Percentiles rank a stretch among this genome's conserved stretches.
phyloP scores from a whole-genome alignment of 2,113 vertebrate genomes.

The Ophthalmolycus amberensis region DNA sequence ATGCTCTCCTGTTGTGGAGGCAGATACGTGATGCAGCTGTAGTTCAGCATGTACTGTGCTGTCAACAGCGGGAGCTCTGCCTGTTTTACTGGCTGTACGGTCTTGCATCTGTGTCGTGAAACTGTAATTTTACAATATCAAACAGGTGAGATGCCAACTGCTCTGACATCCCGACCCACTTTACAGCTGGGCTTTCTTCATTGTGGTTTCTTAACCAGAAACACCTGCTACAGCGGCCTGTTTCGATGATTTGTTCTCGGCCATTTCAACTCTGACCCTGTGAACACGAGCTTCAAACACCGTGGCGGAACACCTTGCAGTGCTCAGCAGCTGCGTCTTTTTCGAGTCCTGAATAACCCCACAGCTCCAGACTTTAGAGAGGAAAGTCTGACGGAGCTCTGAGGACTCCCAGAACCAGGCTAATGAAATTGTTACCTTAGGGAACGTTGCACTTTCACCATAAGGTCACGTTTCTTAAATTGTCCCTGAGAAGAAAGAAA shows the following conservation, averaged over 20 bases:
- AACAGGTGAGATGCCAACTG: conserved; percentile 43
- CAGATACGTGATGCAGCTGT: neutral
- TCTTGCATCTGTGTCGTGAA: conserved; percentile 26
- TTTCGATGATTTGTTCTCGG: conserved; percentile 67
- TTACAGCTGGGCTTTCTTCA: conserved; percentile 56
- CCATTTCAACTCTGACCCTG: conserved; percentile 76
- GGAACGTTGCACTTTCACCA: conserved; percentile 45
- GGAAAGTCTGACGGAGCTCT: conserved; percentile 55
- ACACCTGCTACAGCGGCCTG: conserved; percentile 75
- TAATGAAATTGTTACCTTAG: conserved; percentile 55
- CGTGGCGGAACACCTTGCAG: conserved; percentile 42
- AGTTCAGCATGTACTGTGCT: neutral
- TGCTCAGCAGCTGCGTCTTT: conserved; percentile 67
- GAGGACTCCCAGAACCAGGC: conserved; percentile 64
- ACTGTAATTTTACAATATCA: conserved; percentile 21
- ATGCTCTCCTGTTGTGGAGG: neutral
- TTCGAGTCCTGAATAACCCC: conserved; percentile 67
- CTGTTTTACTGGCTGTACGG: neutral
- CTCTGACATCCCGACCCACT: conserved; percentile 46
- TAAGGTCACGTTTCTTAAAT: conserved; percentile 18
- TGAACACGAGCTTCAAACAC: conserved; percentile 74
- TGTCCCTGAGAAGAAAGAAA: conserved; percentile 23
- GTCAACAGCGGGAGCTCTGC: neutral
- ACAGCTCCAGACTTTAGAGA: conserved; percentile 62
- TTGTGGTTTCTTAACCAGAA: conserved; percentile 64